Percentiles rank a stretch among this genome's conserved stretches.
Conservation (phyloP, 2,113 vertebrate genomes). For the Redunca redunca region DNA sequence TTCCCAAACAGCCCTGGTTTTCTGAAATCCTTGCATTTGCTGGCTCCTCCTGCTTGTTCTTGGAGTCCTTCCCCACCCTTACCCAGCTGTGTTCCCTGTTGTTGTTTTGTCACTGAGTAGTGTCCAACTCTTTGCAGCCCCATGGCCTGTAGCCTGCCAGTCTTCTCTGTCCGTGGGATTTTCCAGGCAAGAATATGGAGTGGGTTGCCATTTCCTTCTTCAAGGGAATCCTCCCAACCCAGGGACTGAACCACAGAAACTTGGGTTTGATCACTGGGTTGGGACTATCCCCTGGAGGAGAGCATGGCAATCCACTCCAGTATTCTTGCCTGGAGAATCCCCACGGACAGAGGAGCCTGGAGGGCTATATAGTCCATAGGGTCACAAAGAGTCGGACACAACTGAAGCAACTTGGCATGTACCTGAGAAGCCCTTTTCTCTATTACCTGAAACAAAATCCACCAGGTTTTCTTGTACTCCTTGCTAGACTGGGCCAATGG, state of each 20-base stretch:
- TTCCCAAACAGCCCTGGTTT: neutral
- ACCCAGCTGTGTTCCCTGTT: neutral
- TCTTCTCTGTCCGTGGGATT: neutral
- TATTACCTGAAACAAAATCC: neutral
- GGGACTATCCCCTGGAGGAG: neutral
- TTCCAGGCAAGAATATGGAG: neutral
- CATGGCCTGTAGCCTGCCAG: neutral
- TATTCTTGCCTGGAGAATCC: neutral
- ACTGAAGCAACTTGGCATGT: neutral
- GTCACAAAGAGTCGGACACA: neutral
- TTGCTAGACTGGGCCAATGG: neutral
- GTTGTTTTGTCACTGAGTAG: neutral
- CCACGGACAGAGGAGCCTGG: neutral
- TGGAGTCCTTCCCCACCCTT: neutral
- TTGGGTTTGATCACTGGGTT: neutral
- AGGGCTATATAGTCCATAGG: neutral
- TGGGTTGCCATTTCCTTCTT: neutral
- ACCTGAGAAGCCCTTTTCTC: neutral
- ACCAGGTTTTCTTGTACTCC: neutral
- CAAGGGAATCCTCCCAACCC: neutral
- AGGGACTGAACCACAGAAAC: neutral
- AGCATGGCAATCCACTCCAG: neutral
- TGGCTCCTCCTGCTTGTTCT: neutral
- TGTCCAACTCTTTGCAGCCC: neutral
- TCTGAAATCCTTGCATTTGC: neutral